These are phyloP conservation scores for Neolamprologus devosi DNA, from an alignment of 2,113 vertebrate species.

Conservation along the genomic window DNA sequence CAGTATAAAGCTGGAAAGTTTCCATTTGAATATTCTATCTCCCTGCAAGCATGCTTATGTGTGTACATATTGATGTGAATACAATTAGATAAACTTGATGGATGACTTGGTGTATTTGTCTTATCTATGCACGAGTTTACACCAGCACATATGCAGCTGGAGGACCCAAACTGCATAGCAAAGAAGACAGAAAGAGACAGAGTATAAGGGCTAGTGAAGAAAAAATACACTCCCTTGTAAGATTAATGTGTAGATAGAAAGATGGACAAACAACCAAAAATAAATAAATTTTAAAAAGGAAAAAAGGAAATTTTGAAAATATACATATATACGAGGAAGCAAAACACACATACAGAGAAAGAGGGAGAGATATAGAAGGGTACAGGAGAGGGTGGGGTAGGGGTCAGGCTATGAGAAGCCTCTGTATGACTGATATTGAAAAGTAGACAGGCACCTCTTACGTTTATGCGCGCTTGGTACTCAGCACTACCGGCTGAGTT, in stretches of 20 bases:
- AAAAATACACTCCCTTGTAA: background rate
- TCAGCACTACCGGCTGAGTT: slow-evolving; percentile 99
- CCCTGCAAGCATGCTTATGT: background rate
- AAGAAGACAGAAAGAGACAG: background rate
- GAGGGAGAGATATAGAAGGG: slow-evolving; percentile 29
- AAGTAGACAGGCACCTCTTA: slow-evolving; percentile 99
- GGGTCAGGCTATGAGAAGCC: slow-evolving; percentile 68
- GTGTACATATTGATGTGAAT: background rate
- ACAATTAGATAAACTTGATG: background rate
- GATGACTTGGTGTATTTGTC: background rate
- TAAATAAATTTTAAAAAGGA: background rate
- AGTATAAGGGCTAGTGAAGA: background rate
- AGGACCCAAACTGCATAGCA: background rate
- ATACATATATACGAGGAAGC: background rate
- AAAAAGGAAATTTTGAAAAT: background rate
- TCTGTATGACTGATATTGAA: slow-evolving; percentile 97
- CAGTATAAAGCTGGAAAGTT: background rate
- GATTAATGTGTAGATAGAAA: background rate
- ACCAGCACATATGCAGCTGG: background rate
- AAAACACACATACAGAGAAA: slow-evolving; percentile 55
- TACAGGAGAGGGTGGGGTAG: slow-evolving; percentile 21
- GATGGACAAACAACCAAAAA: background rate
- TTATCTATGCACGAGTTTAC: background rate
- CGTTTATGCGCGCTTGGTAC: slow-evolving; percentile 99
- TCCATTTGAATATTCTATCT: background rate